Evolutionary conservation across 2,888 invertebrate genomes (phyloP).

Genomic region (Leptopterna dolabrata): DNA sequence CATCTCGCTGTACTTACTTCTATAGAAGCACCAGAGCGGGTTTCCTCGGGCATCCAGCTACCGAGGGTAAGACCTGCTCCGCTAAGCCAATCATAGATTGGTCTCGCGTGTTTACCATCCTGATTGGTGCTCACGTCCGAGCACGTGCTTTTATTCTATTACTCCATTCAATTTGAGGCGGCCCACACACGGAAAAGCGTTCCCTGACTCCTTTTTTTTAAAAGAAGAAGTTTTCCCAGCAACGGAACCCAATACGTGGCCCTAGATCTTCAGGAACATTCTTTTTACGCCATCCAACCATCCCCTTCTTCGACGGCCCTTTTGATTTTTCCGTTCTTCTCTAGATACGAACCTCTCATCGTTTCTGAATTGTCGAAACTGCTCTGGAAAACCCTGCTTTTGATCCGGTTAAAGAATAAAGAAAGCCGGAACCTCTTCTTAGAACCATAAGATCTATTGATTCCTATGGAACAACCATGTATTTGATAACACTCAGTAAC

Average conservation of each 20-base stretch:
- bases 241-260: conserved; percentile 35
- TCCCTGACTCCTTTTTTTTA: not conserved
- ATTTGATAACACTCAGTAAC: too few relatives aligned
- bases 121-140: conserved; percentile 53
- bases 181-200: conserved; percentile 45
- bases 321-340: conserved; percentile 22
- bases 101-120: conserved; percentile 56
- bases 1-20: not conserved
- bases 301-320: not conserved
- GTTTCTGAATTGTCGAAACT: not conserved
- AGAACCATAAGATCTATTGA: not conserved
- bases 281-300: not conserved
- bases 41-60: not conserved
- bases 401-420: not conserved
- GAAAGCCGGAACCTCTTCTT: not conserved
- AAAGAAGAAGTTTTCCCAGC: conserved; percentile 28
- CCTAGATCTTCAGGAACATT: not conserved
- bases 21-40: conserved; percentile 6
- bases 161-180: conserved; percentile 49
- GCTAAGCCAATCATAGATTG: conserved; percentile 57
- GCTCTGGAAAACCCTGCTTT: not conserved
- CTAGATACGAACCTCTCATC: not conserved
- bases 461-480: not conserved
- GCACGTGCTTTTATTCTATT: conserved; percentile 57
- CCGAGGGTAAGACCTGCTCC: conserved; percentile 17